Evolutionary conservation across 2,113 vertebrate genomes (phyloP).

Genomic region (Gavialis gangeticus): DNA sequence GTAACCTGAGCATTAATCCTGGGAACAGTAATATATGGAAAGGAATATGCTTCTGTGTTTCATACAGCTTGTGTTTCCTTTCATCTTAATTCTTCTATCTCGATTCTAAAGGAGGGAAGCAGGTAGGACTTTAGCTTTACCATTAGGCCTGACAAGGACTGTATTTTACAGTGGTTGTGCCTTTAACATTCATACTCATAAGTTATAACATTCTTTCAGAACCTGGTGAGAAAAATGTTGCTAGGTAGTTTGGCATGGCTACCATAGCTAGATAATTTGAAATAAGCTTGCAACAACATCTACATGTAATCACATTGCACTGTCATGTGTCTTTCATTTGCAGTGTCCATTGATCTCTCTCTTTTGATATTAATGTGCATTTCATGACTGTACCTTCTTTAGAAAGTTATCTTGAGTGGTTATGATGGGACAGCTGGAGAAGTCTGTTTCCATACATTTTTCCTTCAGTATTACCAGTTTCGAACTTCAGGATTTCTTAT

Average conservation of each 20-base stretch:
- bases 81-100: background rate
- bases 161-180: too few species aligned
- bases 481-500: background rate
- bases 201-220: background rate
- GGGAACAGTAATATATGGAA: background rate
- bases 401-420: background rate
- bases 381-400: background rate
- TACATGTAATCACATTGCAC: too few species aligned
- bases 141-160: background rate
- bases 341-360: background rate
- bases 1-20: background rate
- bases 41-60: background rate
- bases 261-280: too few species aligned
- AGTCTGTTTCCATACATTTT: background rate
- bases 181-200: too few species aligned
- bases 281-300: too few species aligned
- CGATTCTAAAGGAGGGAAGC: background rate
- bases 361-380: background rate
- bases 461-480: background rate
- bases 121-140: background rate
- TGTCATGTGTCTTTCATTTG: background rate
- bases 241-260: too few species aligned
- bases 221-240: background rate
- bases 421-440: background rate
- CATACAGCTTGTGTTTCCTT: background rate